Conservation (phyloP, 2,888 invertebrate genomes). For the Hypomecis punctinalis region DNA sequence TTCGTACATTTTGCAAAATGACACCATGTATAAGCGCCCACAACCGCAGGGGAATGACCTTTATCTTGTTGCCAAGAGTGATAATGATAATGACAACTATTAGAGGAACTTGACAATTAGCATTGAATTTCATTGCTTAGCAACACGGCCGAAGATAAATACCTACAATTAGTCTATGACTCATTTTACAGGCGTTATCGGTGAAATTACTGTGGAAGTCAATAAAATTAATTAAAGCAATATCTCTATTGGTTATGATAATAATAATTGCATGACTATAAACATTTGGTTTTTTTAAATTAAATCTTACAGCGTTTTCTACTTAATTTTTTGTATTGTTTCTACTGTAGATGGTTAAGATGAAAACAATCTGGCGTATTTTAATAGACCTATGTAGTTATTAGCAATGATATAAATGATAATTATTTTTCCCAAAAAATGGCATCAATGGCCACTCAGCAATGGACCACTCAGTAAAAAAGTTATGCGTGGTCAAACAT, state of each 20-base stretch:
- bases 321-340: too few species aligned
- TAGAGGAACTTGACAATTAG: constrained; percentile 47
- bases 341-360: too few species aligned
- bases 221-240: not conserved
- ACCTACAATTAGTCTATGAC: constrained; percentile 16
- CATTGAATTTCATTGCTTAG: constrained; percentile 42
- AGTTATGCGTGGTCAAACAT: too few species aligned
- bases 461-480: too few species aligned
- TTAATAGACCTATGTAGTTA: too few species aligned
- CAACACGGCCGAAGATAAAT: constrained; percentile 17
- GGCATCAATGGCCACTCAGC: too few species aligned
- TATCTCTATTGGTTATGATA: too few species aligned
- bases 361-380: too few species aligned
- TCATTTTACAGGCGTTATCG: constrained; percentile 6
- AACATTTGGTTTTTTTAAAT: not conserved
- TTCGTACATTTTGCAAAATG: too few species aligned
- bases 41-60: constrained; percentile 53
- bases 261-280: not conserved
- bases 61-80: constrained; percentile 57
- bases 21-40: constrained; percentile 38
- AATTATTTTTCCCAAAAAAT: too few species aligned
- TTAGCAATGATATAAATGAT: too few species aligned
- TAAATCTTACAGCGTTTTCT: too few species aligned
- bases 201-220: not conserved
- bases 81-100: constrained; percentile 30